Evolutionary conservation across 2,888 invertebrate species (phyloP).

Genomic region (Cephus pulcher): DNA sequence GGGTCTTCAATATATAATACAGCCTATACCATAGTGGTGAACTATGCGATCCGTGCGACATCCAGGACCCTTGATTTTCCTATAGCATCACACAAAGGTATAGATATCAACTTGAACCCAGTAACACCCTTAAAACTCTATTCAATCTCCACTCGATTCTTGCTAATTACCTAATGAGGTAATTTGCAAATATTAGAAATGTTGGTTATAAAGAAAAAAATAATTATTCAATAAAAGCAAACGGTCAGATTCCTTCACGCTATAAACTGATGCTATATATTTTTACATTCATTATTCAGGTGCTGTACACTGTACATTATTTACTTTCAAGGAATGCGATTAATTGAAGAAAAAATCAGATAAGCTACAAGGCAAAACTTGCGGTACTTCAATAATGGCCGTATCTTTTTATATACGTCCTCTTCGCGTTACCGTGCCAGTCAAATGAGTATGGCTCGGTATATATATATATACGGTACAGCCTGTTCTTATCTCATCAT

Average conservation of each 20-base stretch:
- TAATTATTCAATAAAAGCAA: background rate
- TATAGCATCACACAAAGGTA: background rate
- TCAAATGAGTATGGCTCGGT: background rate
- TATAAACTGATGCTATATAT: background rate
- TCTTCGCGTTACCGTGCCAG: background rate
- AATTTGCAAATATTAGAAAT: background rate
- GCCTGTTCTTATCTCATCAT: background rate
- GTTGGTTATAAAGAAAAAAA: background rate
- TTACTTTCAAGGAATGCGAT: background rate
- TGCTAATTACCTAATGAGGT: background rate
- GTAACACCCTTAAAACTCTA: background rate
- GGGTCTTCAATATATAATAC: slow-evolving; percentile 3
- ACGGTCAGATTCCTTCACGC: background rate
- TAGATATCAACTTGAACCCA: slow-evolving; percentile 2
- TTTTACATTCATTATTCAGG: background rate
- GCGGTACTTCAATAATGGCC: background rate
- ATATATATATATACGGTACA: background rate
- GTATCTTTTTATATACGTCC: background rate
- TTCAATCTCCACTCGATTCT: background rate
- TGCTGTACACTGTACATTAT: background rate
- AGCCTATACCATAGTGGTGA: background rate
- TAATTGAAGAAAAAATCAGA: background rate
- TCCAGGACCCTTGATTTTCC: background rate
- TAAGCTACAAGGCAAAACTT: background rate
- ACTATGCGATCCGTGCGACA: slow-evolving; percentile 1